Conservation (phyloP, 2,888 invertebrate genomes). For the Neria commutata region DNA sequence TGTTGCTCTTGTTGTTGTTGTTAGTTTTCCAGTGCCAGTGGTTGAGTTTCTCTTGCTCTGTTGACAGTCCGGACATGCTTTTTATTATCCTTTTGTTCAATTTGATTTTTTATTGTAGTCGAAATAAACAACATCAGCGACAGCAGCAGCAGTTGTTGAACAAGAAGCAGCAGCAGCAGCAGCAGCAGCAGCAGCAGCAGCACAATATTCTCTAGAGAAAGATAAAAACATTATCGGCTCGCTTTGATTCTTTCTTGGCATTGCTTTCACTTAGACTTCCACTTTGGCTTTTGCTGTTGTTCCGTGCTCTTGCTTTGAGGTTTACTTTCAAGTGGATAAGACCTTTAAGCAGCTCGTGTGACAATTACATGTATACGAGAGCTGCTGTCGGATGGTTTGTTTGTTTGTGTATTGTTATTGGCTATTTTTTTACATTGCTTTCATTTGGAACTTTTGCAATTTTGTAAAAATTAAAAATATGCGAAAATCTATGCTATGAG, state of each 20-base stretch:
- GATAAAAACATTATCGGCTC: slow-evolving; percentile 10
- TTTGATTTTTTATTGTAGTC: background rate
- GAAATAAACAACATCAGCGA: slow-evolving; percentile 8
- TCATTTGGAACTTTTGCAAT: too few species aligned
- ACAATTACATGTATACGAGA: too few species aligned
- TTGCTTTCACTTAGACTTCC: background rate
- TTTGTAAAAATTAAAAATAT: too few species aligned
- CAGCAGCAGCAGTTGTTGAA: background rate
- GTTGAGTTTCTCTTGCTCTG: background rate
- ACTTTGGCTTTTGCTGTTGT: too few species aligned
- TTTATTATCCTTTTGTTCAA: slow-evolving; percentile 16
- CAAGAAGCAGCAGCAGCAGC: background rate
- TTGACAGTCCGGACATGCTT: background rate
- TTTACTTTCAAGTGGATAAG: too few species aligned
- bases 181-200: background rate
- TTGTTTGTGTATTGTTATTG: too few species aligned
- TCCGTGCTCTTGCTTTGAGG: too few species aligned
- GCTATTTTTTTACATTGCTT: too few species aligned
- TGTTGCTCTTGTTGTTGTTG: background rate
- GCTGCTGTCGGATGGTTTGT: too few species aligned
- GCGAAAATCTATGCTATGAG: too few species aligned
- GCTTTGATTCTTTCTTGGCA: background rate
- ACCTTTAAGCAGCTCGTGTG: too few species aligned
- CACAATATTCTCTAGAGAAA: slow-evolving; percentile 8
- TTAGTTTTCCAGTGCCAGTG: background rate